Evolutionary conservation across 1,140 invertebrate species (phyloP).

Genomic region (Caligus rogercresseyi): DNA sequence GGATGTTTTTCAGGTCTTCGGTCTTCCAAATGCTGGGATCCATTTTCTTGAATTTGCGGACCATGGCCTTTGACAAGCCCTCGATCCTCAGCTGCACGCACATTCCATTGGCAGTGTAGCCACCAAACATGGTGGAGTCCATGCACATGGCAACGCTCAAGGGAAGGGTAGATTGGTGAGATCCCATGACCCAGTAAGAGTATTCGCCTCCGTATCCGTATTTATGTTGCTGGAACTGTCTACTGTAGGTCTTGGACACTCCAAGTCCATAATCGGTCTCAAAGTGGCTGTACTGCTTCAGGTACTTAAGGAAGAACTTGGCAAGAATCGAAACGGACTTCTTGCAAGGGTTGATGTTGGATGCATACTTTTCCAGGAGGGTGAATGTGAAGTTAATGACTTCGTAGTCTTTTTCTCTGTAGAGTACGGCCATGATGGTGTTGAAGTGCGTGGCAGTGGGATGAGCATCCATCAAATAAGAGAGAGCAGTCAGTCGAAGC

Average conservation of each 20-base stretch:
- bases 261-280: conserved; percentile 17
- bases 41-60: conserved; percentile 15
- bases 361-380: conserved; percentile 13
- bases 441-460: conserved; percentile 1
- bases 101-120: not conserved
- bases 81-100: conserved; percentile 11
- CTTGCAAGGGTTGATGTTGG: conserved; percentile 12
- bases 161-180: not conserved
- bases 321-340: not conserved
- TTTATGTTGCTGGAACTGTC: conserved; percentile 8
- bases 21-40: conserved; percentile 10
- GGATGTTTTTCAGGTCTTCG: conserved; percentile 10
- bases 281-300: conserved; percentile 13
- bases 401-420: conserved; percentile 16
- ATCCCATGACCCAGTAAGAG: conserved; percentile 5
- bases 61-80: conserved; percentile 9
- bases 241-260: conserved; percentile 10
- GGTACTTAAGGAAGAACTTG: conserved; percentile 15
- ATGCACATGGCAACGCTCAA: conserved; percentile 3
- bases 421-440: conserved; percentile 3
- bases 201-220: conserved; percentile 14
- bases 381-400: conserved; percentile 15
- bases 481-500: conserved; percentile 4
- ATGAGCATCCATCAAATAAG: not conserved
- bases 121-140: conserved; percentile 1